Percentiles rank a stretch among this genome's conserved stretches.
Conservation (phyloP, 2,797 vertebrate species). For the Poecilia gillii region DNA sequence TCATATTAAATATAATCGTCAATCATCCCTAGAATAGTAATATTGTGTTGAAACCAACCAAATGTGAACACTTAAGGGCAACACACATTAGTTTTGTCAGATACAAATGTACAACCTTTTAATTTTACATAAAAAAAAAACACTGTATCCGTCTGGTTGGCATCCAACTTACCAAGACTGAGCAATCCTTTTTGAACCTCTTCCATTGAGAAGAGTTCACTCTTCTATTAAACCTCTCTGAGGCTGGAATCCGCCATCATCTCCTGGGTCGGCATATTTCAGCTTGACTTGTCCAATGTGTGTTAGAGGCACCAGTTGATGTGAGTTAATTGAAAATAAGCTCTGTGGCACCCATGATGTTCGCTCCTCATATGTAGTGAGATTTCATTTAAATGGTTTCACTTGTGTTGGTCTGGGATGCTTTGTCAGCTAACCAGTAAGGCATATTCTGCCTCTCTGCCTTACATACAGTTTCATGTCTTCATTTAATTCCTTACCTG, state of each 20-base stretch:
- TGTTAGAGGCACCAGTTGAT: neutral
- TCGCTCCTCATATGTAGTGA: conserved; percentile 4
- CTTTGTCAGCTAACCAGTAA: conserved; percentile 43
- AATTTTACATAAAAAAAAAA: neutral
- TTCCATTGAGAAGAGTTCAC: neutral
- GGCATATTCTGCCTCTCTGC: conserved; percentile 2
- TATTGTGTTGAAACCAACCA: conserved; percentile 18
- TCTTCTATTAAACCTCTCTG: neutral
- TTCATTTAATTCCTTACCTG: conserved; percentile 2
- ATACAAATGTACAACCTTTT: neutral
- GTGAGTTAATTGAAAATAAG: neutral
- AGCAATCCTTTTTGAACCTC: neutral
- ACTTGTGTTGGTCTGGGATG: conserved; percentile 48
- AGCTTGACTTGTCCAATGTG: neutral
- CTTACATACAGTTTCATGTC: neutral
- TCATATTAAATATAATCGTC: neutral
- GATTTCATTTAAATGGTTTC: conserved; percentile 49
- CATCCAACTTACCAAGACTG: neutral
- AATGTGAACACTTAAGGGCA: conserved; percentile 30
- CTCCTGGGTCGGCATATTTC: neutral
- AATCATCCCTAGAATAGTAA: conserved; percentile 10
- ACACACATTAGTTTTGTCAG: neutral
- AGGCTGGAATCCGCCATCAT: neutral
- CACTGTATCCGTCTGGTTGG: neutral
- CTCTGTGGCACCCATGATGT: neutral